Evolutionary conservation across 1,140 invertebrate species (phyloP).

Genomic region (Scaptodrosophila lebanonensis): DNA sequence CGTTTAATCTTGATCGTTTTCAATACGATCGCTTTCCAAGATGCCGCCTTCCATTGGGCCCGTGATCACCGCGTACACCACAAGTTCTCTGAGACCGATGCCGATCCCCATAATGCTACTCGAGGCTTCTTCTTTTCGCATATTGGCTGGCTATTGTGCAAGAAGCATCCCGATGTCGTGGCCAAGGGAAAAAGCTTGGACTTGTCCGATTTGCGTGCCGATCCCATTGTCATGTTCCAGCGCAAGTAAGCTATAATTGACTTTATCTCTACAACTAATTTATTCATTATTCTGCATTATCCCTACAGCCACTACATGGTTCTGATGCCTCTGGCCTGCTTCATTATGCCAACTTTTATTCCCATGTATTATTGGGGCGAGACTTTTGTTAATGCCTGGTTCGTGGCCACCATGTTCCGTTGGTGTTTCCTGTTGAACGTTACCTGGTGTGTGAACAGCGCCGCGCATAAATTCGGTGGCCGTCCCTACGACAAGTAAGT

Average conservation of each 20-base stretch:
- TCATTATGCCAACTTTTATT: conserved; percentile 89
- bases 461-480: conserved; percentile 92
- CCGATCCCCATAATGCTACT: conserved; percentile 95
- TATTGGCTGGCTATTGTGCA: conserved; percentile 93
- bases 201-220: conserved; percentile 89
- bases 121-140: conserved; percentile 97
- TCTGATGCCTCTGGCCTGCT: conserved; percentile 88
- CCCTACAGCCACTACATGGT: conserved; percentile 85
- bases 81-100: conserved; percentile 96
- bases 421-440: conserved; percentile 91
- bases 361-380: conserved; percentile 92
- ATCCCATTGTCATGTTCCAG: conserved; percentile 92
- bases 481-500: conserved; percentile 92
- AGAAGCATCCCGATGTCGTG: conserved; percentile 93
- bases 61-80: conserved; percentile 97
- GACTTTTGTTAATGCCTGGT: conserved; percentile 85
- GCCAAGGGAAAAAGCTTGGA: conserved; percentile 91
- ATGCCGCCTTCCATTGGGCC: conserved; percentile 93
- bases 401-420: conserved; percentile 87
- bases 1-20: conserved; percentile 85
- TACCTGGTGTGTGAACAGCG: conserved; percentile 97
- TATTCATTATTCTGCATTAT: not conserved
- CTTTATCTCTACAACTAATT: not conserved
- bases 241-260: conserved; percentile 81
- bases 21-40: conserved; percentile 93